A percentile compares a stretch with the other conserved stretches of the same genome.
Evolutionary conservation across 2,888 invertebrate species (phyloP).

Genomic region (Eudasyphora cyanicolor): DNA sequence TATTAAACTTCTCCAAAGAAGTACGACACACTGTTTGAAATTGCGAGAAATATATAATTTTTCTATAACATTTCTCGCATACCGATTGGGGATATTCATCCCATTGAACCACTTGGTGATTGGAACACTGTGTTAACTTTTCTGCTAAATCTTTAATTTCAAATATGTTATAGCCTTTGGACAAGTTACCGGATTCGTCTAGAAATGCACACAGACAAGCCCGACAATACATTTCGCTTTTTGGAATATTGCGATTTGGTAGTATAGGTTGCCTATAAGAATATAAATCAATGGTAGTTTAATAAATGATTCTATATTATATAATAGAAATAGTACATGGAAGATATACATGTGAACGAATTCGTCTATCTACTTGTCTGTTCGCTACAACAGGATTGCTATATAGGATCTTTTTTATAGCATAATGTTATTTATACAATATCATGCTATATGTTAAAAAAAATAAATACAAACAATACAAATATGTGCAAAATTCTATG

Average conservation of each 20-base stretch:
- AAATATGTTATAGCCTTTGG: background rate
- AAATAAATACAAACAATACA: too few relatives aligned
- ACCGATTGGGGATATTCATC: constrained; percentile 13
- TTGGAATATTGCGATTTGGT: background rate
- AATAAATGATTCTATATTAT: too few relatives aligned
- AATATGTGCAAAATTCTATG: too few relatives aligned
- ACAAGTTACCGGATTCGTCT: background rate
- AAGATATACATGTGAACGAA: too few relatives aligned
- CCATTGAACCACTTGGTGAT: background rate
- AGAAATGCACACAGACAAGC: background rate
- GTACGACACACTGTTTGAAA: background rate
- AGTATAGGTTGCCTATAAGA: too few relatives aligned
- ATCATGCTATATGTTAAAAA: too few relatives aligned
- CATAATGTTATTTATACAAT: too few relatives aligned
- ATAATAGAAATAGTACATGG: too few relatives aligned
- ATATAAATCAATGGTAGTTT: background rate
- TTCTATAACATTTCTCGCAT: background rate
- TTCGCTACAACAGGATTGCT: too few relatives aligned
- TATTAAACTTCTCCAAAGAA: background rate
- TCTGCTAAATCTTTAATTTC: background rate
- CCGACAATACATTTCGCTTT: background rate
- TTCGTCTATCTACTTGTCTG: too few relatives aligned
- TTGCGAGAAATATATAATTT: background rate
- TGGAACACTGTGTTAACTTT: background rate
- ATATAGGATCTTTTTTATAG: too few relatives aligned